These are phyloP conservation scores for Umimayanthus chanpuru DNA, from an alignment of 92 coral and sea anemone species.

Conservation along the genomic window DNA sequence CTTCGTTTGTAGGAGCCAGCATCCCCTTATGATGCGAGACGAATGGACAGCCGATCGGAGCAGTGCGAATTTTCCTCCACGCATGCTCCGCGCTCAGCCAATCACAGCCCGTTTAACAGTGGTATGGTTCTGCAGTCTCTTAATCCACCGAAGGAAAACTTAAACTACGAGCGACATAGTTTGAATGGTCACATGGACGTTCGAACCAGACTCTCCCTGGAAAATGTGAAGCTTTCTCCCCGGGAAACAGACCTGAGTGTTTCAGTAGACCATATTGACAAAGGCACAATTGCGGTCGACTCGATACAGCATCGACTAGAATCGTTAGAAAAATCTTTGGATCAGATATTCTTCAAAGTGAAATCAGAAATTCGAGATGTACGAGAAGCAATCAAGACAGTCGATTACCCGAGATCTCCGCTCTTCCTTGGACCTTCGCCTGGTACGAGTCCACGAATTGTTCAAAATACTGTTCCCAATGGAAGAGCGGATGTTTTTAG, in stretches of 20 bases:
- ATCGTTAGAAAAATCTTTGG: conserved; percentile 78
- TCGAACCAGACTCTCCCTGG: conserved; percentile 14
- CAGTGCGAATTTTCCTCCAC: conserved; percentile 1
- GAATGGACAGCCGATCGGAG: neutral
- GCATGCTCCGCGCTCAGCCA: neutral
- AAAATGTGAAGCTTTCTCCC: conserved; percentile 41
- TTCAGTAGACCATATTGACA: conserved; percentile 80
- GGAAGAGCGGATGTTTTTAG: conserved; percentile 21
- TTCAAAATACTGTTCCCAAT: conserved; percentile 18
- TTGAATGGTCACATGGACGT: conserved; percentile 20
- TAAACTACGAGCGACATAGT: neutral
- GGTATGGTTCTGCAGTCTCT: neutral
- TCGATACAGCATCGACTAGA: conserved; percentile 75
- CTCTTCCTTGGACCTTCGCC: conserved; percentile 4
- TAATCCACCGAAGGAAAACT: neutral
- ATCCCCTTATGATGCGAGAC: neutral
- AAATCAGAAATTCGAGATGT: conserved; percentile 87
- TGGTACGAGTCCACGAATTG: neutral
- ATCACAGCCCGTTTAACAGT: neutral
- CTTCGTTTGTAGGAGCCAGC: conserved; percentile 26
- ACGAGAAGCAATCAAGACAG: conserved; percentile 66
- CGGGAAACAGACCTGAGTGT: conserved; percentile 55
- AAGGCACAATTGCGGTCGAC: conserved; percentile 69
- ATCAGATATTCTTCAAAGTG: conserved; percentile 87
- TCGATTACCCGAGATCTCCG: conserved; percentile 43